Percentiles rank a stretch among this genome's conserved stretches.
These are phyloP conservation scores for Marronus borbonicus DNA, from an alignment of 2,888 invertebrate species.

Conservation along the genomic window DNA sequence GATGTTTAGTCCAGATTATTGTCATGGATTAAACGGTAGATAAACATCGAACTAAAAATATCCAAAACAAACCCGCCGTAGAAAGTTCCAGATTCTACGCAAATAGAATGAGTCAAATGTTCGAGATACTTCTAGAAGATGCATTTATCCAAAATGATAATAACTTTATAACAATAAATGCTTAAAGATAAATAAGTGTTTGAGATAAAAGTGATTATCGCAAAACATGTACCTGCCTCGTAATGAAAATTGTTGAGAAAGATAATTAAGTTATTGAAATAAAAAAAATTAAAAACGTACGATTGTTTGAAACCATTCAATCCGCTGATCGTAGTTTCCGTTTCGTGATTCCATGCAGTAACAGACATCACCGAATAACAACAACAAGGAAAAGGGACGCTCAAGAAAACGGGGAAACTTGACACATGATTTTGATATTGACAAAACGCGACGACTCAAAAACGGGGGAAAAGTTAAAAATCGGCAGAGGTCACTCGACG, in stretches of 20 bases:
- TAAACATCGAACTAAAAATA: conserved; percentile 10
- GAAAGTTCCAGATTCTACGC: background rate
- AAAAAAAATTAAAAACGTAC: conserved; percentile 37
- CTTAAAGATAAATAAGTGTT: no score
- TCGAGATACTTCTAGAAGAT: background rate
- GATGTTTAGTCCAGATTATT: background rate
- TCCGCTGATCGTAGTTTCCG: conserved; percentile 31
- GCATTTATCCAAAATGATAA: background rate
- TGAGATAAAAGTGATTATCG: no score
- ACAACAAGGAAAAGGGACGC: no score
- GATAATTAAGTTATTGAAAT: background rate
- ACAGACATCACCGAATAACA: conserved; percentile 15
- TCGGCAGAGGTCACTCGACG: no score
- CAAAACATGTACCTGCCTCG: no score
- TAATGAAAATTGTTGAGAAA: no score
- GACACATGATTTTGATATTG: conserved; percentile 52
- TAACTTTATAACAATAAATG: background rate
- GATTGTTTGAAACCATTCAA: conserved; percentile 51
- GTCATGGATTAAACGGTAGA: background rate
- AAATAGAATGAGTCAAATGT: conserved; percentile 2
- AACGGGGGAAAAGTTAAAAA: no score
- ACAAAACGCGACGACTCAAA: conserved; percentile 13
- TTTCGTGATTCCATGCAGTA: conserved; percentile 20
- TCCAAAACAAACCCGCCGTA: background rate
- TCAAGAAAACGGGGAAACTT: conserved; percentile 30